These are phyloP conservation scores for Castor canadensis DNA, from an alignment of 2,113 vertebrate species.

Conservation along the genomic window DNA sequence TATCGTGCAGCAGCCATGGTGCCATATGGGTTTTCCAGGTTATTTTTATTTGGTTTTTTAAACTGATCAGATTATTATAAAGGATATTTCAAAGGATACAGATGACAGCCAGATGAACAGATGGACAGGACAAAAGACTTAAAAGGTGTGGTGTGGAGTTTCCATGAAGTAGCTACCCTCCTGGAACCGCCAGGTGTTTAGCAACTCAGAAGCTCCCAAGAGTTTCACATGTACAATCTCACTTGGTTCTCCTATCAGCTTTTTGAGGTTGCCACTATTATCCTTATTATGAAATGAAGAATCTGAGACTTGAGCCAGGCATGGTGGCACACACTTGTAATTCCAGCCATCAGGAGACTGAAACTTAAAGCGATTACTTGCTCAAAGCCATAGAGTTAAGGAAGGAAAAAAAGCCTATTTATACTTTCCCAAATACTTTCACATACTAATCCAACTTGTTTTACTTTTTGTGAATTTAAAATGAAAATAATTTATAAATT, in stretches of 20 bases:
- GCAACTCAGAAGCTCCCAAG: not conserved
- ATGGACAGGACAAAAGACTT: not conserved
- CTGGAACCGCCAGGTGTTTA: not conserved
- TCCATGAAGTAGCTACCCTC: not conserved
- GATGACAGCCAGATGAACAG: not conserved
- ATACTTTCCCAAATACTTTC: constrained; percentile 21
- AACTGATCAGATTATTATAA: not conserved
- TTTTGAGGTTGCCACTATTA: not conserved
- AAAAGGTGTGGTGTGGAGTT: not conserved
- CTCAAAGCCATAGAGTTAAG: not conserved
- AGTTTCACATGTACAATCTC: not conserved
- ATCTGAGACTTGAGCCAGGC: not conserved
- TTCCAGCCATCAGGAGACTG: not conserved
- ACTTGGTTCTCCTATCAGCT: not conserved
- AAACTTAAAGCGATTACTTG: not conserved
- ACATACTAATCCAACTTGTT: not conserved
- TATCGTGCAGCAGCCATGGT: not conserved
- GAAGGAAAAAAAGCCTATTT: not conserved
- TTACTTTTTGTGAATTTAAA: constrained; percentile 36
- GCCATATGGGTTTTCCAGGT: too few relatives aligned
- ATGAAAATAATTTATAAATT: not conserved
- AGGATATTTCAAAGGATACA: not conserved
- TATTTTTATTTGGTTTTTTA: not conserved
- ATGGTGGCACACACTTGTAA: not conserved
- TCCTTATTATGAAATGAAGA: not conserved